phyloP scores from a whole-genome alignment of 2,113 vertebrate species.

The Butastur rufipennis region DNA sequence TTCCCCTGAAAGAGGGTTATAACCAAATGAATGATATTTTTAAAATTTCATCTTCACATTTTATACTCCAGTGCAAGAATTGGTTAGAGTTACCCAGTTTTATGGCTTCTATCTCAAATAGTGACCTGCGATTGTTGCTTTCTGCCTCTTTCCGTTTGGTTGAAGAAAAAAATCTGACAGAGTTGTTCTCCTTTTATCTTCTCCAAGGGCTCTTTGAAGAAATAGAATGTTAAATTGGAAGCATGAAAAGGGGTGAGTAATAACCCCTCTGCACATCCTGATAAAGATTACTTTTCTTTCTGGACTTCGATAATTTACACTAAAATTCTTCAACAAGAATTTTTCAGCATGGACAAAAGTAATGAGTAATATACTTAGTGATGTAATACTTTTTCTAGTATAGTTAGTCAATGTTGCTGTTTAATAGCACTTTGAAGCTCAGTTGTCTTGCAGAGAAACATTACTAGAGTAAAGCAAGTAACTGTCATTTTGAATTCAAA shows the following conservation, averaged over 20 bases:
- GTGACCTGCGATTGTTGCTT: not conserved
- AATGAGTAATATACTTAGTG: not conserved
- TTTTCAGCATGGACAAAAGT: not conserved
- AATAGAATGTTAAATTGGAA: not conserved
- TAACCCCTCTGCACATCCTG: not conserved
- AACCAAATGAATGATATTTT: not conserved
- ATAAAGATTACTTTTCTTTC: not conserved
- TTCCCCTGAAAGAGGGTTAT: not conserved
- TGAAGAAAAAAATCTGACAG: not conserved
- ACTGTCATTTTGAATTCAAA: not conserved
- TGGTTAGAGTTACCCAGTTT: not conserved
- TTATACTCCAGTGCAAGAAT: not conserved
- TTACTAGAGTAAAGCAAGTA: not conserved
- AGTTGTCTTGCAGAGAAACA: not conserved
- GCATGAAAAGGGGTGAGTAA: not conserved
- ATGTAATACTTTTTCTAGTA: not conserved
- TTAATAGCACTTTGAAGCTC: not conserved
- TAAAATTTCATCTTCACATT: not conserved
- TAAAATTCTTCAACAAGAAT: not conserved
- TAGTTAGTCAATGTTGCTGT: not conserved
- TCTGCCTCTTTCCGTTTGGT: not conserved
- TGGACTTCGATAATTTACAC: not conserved
- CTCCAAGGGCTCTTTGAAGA: not conserved
- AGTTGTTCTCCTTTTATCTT: not conserved
- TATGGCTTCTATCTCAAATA: not conserved